Base-by-base conservation (phyloP, 2,113 vertebrate species). In the Ptilonorhynchus violaceus region DNA sequence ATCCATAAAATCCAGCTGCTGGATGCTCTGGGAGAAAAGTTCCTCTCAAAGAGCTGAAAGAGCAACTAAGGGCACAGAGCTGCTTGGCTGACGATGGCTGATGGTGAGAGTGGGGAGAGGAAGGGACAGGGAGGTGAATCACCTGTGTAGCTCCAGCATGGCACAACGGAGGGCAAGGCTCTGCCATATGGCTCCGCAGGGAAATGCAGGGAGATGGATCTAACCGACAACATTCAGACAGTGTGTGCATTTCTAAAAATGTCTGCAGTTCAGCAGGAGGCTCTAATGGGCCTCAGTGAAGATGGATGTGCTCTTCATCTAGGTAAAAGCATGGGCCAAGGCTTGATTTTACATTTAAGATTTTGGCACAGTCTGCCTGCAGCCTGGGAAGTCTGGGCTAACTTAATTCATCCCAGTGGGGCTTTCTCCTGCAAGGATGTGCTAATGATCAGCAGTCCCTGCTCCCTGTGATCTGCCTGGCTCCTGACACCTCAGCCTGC, bases 331-430 rank as follows among this genome's bases (percentile, higher is more conserved):
- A 67, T 0, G 6, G 69, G 68, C 59, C 82, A 70, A 72, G 47
- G 49, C 74, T 88, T 83, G 60, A 81, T 81, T 94, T 94, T 58
- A 74, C 56, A n/a, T 69, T 86, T 77, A 55, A 67, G 63, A 83
- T 94, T 85, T 76, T 96, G 92, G 74, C 88, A 90, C 24, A 82
- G 66, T n/a, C 91, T 92, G 78, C 59, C 55, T 70, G 92, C 59
- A 94, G 78, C 72, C 88, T 67, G 59, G 49, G n/a, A 77, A 88
- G 67, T 58, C 77, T 91, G 66, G 69, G 53, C 53, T 92, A 70
- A 75, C 79, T 88, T 77, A 78, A 86, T 76, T 83, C 85, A 64
- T 90, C 85, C 68, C 79, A 63, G 55, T 55, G 75, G 33, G 82
- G 56, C 63, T 90, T 79, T 88, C 85, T 92, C 72, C 85, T 67